phyloP scores from a whole-genome alignment of 2,113 vertebrate genomes.

The Canis aureus region DNA sequence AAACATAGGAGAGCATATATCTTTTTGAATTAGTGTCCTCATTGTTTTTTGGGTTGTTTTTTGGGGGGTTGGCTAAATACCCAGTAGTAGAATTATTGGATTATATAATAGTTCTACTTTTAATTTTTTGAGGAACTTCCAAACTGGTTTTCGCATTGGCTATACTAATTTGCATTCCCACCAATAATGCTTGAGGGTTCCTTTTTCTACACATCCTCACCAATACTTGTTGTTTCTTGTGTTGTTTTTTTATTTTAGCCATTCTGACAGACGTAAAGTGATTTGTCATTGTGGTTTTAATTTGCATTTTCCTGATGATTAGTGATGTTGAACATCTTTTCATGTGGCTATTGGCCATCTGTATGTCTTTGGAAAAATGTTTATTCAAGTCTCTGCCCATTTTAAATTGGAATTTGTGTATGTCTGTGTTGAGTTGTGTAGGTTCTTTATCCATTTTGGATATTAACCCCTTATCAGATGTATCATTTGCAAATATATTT shows the following conservation, averaged over 20 bases:
- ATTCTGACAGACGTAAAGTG: background rate
- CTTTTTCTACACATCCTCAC: background rate
- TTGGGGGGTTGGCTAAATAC: background rate
- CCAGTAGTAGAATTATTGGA: background rate
- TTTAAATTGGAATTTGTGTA: background rate
- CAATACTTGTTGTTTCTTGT: background rate
- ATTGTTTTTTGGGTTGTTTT: background rate
- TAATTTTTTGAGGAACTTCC: background rate
- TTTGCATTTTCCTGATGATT: background rate
- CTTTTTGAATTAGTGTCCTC: background rate
- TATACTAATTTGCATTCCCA: background rate
- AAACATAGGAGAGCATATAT: background rate
- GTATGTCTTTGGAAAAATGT: background rate
- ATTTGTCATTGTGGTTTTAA: background rate
- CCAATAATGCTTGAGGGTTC: background rate
- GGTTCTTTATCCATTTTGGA: background rate
- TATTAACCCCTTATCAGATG: background rate
- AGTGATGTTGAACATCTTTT: background rate
- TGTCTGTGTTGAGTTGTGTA: background rate
- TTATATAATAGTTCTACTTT: background rate
- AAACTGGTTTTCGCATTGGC: background rate
- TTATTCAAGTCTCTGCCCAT: background rate
- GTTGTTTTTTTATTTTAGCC: background rate
- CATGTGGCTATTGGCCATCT: background rate
- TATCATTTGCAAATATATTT: background rate